These are phyloP conservation scores for Sebastes taczanowskii DNA, from an alignment of 2,797 vertebrate species.

Conservation along the genomic window DNA sequence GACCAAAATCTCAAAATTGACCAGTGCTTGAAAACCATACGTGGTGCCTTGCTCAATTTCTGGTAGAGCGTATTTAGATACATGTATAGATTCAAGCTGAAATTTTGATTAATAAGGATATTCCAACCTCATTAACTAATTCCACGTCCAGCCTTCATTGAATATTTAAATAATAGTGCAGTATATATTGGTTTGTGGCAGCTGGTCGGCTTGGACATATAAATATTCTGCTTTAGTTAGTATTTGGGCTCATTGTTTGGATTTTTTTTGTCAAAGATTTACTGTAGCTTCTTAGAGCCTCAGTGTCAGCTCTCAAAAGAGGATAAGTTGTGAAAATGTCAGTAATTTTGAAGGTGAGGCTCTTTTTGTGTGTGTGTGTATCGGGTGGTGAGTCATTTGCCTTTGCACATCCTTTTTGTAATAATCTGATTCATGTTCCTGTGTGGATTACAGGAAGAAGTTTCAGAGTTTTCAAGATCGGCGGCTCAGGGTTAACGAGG, in stretches of 20 bases:
- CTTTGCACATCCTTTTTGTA: background rate
- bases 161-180: background rate
- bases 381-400: background rate
- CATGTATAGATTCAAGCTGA: background rate
- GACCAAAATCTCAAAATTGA: too few relatives aligned
- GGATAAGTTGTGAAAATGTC: background rate
- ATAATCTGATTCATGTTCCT: background rate
- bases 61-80: background rate
- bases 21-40: too few relatives aligned
- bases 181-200: conserved; percentile 4
- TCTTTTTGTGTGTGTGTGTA: background rate
- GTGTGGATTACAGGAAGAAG: conserved; percentile 88
- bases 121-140: background rate
- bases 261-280: background rate
- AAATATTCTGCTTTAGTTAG: conserved; percentile 2
- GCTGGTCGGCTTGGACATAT: background rate
- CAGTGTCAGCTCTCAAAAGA: background rate
- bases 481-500: conserved; percentile 93
- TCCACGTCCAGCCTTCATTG: background rate
- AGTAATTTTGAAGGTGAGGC: background rate
- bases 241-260: conserved; percentile 2
- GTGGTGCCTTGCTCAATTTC: background rate
- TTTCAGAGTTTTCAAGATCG: conserved; percentile 99
- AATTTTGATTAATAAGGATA: background rate
- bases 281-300: background rate